Conservation (phyloP, 2,888 invertebrate species). For the Hydriomena furcata region DNA sequence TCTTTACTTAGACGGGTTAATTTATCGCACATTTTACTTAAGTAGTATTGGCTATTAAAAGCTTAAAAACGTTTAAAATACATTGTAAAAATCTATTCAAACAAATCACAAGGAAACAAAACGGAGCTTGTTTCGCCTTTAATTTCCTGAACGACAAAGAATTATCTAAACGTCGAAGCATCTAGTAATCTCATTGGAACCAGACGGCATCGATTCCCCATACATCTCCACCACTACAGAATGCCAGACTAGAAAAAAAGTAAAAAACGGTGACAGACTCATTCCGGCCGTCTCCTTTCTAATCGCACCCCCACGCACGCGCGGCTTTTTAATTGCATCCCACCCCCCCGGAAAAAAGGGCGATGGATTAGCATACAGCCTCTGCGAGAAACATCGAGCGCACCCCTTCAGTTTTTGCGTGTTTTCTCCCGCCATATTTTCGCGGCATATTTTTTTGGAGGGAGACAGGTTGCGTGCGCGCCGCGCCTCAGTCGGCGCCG, state of each 20-base stretch:
- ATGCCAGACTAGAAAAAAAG: slow-evolving; percentile 79
- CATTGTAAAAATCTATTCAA: too few relatives aligned
- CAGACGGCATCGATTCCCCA: slow-evolving; percentile 63
- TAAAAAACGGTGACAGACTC: slow-evolving; percentile 78
- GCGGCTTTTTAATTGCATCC: slow-evolving; percentile 83
- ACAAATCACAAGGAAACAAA: slow-evolving; percentile 1
- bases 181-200: slow-evolving; percentile 37
- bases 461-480: slow-evolving; percentile 72
- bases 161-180: slow-evolving; percentile 29
- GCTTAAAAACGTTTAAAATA: too few relatives aligned
- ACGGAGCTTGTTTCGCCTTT: slow-evolving; percentile 11
- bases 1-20: too few relatives aligned
- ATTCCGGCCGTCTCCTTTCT: slow-evolving; percentile 79
- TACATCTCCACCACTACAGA: slow-evolving; percentile 49
- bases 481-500: slow-evolving; percentile 71
- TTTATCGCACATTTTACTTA: too few relatives aligned
- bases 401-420: slow-evolving; percentile 79
- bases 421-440: slow-evolving; percentile 75
- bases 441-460: slow-evolving; percentile 68
- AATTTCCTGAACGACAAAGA: slow-evolving; percentile 28
- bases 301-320: slow-evolving; percentile 82
- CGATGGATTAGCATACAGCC: slow-evolving; percentile 83
- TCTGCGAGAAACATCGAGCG: slow-evolving; percentile 67
- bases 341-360: slow-evolving; percentile 79
- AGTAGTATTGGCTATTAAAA: too few relatives aligned